Percentiles rank a stretch among this genome's conserved stretches.
phyloP scores from a whole-genome alignment of 37 sponge, comb jelly and placozoan species.

The Tethya wilhelma region DNA sequence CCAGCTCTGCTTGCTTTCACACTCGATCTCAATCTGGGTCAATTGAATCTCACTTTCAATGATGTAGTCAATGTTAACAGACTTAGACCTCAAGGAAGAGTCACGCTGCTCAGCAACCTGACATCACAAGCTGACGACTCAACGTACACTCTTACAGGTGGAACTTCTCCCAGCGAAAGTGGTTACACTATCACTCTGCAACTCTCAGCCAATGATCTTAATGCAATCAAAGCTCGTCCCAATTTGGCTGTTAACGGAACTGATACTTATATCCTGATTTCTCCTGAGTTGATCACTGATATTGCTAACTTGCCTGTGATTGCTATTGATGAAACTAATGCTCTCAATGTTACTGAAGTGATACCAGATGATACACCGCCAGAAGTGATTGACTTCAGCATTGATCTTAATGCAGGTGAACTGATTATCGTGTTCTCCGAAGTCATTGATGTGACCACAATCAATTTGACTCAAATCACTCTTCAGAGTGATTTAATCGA shows the following conservation, averaged over 20 bases:
- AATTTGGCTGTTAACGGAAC: slow-evolving; percentile 41
- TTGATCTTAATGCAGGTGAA: slow-evolving; percentile 77
- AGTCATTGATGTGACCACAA: slow-evolving; percentile 56
- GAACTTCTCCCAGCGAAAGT: slow-evolving; percentile 40
- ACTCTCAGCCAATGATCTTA: slow-evolving; percentile 61
- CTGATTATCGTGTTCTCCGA: slow-evolving; percentile 80
- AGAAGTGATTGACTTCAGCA: slow-evolving; percentile 64
- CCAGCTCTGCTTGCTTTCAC: slow-evolving; percentile 63
- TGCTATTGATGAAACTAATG: slow-evolving; percentile 18
- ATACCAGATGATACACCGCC: slow-evolving; percentile 74
- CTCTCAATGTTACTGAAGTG: slow-evolving; percentile 24
- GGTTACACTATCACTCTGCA: slow-evolving; percentile 46
- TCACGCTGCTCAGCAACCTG: slow-evolving; percentile 61
- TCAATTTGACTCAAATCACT: slow-evolving; percentile 75
- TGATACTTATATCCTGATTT: slow-evolving; percentile 53
- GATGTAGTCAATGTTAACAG: slow-evolving; percentile 71
- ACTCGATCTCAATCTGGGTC: slow-evolving; percentile 73
- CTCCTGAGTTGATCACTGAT: slow-evolving; percentile 49
- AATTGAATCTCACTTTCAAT: slow-evolving; percentile 67
- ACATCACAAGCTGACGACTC: slow-evolving; percentile 11
- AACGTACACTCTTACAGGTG: slow-evolving; percentile 75
- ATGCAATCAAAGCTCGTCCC: slow-evolving; percentile 63
- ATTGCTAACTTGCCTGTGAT: slow-evolving; percentile 32
- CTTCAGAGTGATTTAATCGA: slow-evolving; percentile 54
- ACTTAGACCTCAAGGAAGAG: slow-evolving; percentile 40